Evolutionary conservation across 2,113 vertebrate species (phyloP), one percentile per base, ranked within the genome.

Genomic region (Festucalex cinctus): DNA sequence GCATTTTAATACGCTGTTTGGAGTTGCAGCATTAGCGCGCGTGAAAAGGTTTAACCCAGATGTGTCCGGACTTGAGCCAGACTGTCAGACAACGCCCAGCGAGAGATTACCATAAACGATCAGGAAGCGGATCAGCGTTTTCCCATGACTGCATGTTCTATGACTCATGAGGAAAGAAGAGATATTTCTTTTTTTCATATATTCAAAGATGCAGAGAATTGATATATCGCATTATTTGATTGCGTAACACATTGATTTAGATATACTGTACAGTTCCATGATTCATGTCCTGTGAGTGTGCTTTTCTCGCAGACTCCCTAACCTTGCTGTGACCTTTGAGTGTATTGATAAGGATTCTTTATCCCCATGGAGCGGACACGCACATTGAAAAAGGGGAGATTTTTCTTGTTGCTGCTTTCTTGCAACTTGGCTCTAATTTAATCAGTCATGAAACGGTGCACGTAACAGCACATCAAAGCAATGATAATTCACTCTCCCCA

Each of bases 101-200:
- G 20, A 54, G 58, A 68, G 22, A 64, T 79, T 48, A 77, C 59
- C 63, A 60, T 69, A 59, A 82, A 72, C 75, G 66, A 81, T 66
- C 49, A 44, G 66, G 63, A 70, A 24, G 43, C 68, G 37, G 39
- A 68, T 79, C 26, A 36, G 54, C 51, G 65, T 73, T 71, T 85
- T 73, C 81, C 78, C 79, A 86, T 84, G 75, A 77, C 68, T 77
- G 59, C 37, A 39, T 28, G 46, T 71, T 86, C 70, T 70, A 72
- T 81, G 81, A 86, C 57, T 88, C 80, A 86, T 51, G n/a, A 20
- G 58, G 56, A 12, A 5, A 75, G 53, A 39, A 54, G 26, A 36
- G 53, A 70, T 72, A 46, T 73, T 68, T 75, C 71, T 60, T 35
- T 7, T 32, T 32, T 32, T 32, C 28, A 32, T 4, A 4, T 4